phyloP scores from a whole-genome alignment of 2,113 vertebrate species.

The Antennarius striatus region DNA sequence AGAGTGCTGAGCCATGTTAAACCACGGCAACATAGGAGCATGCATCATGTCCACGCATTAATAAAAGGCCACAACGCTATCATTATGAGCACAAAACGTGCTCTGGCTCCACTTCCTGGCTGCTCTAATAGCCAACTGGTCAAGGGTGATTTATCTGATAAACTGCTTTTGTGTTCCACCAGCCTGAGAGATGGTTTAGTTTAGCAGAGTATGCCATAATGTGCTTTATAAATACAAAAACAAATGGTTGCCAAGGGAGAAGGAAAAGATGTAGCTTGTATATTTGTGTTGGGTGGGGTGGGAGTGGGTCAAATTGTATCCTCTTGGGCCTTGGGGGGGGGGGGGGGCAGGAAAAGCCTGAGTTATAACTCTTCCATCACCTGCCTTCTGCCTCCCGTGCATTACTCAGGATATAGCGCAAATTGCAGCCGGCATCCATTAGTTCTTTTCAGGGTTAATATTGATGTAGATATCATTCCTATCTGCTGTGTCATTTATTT shows the following conservation, averaged over 20 bases:
- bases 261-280: slow-evolving; percentile 69
- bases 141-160: slow-evolving; percentile 80
- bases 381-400: slow-evolving; percentile 71
- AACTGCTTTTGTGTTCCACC: slow-evolving; percentile 77
- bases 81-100: slow-evolving; percentile 77
- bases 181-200: slow-evolving; percentile 72
- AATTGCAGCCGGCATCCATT: slow-evolving; percentile 94
- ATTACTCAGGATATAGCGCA: slow-evolving; percentile 89
- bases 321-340: slow-evolving; percentile 55
- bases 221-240: slow-evolving; percentile 79
- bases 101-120: slow-evolving; percentile 67
- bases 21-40: slow-evolving; percentile 61
- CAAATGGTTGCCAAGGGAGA: slow-evolving; percentile 76
- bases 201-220: slow-evolving; percentile 71
- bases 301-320: slow-evolving; percentile 73
- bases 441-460: slow-evolving; percentile 99
- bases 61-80: slow-evolving; percentile 71
- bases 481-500: slow-evolving; percentile 97
- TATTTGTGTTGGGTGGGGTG: slow-evolving; percentile 70
- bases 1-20: slow-evolving; percentile 76
- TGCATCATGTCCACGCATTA: slow-evolving; percentile 78
- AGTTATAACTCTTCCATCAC: slow-evolving; percentile 79
- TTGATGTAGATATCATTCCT: slow-evolving; percentile 99
- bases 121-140: slow-evolving; percentile 77
- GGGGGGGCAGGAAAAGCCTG: slow-evolving; percentile 49